Base-by-base conservation (phyloP, 2,888 invertebrate genomes). In the Drosophila multiciliata region DNA sequence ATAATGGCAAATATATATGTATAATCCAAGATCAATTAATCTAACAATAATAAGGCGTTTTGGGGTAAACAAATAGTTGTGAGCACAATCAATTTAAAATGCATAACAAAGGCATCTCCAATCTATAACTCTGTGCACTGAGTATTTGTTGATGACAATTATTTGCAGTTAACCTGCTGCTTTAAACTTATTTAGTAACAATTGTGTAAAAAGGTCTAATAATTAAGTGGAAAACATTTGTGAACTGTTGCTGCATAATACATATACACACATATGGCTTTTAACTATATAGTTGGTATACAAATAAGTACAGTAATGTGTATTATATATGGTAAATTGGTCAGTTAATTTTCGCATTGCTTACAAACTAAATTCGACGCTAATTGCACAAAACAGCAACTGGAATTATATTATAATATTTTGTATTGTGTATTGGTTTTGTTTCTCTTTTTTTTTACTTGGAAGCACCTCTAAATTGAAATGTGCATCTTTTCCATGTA, bases 401-500 rank as follows among this genome's bases (percentile, higher is more conserved):
- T 78, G 73, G 64, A 76, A 73, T 73, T 65, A 23, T 32, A 45
- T 65, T 62, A 26, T 35, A 42, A 38, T 49, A 53, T 42, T 40
- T 36, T 35, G 23, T 23, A 33, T 50, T 20, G 54, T 26, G 35
- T 3, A 32, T 12, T 75, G 53, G 20, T 45, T 7, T 23, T 3
- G 20, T 42, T 29, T 29, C 29, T 29, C 20, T 42, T 7, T 23
- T 3, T 11, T 42, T 26, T 58, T 26, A 40, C 6, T 33, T n/a
- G 65, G 50, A 65, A 55, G 64, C 63, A 40, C 59, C 38, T 38
- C 50, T 79, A 80, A 11, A 66, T 72, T 65, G 90, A 87, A 71
- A 89, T 86, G 67, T 89, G 89, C 75, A 93, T 87, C 79, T 92
- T 91, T 62, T 92, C 91, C 71, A 92, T 81, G 87, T 90, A 93